Percentiles rank a stretch among this genome's conserved stretches.
Conservation (phyloP, 2,113 vertebrate species). For the Anser cygnoides region DNA sequence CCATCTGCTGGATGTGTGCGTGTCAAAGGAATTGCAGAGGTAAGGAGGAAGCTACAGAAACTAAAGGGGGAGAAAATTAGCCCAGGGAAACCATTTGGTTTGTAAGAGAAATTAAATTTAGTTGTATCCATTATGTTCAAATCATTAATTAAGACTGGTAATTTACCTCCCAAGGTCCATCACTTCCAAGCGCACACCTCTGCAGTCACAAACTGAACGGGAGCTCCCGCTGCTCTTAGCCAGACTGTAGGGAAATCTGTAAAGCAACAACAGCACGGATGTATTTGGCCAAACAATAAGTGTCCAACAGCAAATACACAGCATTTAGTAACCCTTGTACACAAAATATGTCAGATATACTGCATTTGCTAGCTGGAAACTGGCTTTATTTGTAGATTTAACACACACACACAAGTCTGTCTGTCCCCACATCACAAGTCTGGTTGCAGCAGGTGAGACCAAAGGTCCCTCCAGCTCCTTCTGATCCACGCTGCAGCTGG, state of each 20-base stretch:
- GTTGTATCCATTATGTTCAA: background rate
- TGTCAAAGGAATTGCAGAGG: background rate
- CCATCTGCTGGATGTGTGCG: conserved; percentile 36
- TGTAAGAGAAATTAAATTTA: background rate
- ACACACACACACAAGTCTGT: background rate
- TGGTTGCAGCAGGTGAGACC: background rate
- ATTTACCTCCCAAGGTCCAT: background rate
- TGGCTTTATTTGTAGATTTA: background rate
- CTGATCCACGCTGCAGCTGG: background rate
- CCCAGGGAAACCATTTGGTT: background rate
- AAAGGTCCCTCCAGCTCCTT: background rate
- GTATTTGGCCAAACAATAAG: background rate
- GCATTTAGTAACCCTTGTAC: background rate
- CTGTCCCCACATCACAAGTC: background rate
- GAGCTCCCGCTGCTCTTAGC: background rate
- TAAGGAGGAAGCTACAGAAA: background rate
- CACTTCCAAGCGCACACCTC: background rate
- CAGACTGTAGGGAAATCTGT: background rate
- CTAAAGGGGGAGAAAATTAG: background rate
- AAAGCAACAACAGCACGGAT: background rate
- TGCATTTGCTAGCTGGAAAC: background rate
- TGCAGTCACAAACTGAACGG: background rate
- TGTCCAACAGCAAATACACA: background rate
- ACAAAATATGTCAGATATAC: background rate
- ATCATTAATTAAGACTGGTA: background rate